Percentiles rank a stretch among this genome's conserved stretches.
These are phyloP conservation scores for Tiliacea citrago DNA, from an alignment of 2,888 invertebrate species.

Conservation along the genomic window DNA sequence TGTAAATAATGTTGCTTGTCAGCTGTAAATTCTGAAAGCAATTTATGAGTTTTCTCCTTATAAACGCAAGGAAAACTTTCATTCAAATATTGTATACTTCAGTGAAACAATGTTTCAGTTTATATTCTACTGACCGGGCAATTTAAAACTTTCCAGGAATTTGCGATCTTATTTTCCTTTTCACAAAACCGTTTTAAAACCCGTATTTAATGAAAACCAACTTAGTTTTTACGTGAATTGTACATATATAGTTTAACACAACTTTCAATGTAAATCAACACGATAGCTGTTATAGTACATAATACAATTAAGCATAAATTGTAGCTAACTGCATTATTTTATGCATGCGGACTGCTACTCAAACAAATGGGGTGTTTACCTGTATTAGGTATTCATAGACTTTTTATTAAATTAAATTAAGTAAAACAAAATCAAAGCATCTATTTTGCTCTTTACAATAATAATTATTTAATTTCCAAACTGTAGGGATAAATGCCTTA, in stretches of 20 bases:
- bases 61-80: slow-evolving; percentile 21
- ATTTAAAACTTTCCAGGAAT: slow-evolving; percentile 15
- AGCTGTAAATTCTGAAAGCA: slow-evolving; percentile 40
- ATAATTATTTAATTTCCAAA: not conserved
- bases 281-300: not conserved
- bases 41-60: slow-evolving; percentile 35
- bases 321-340: not conserved
- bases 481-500: not conserved
- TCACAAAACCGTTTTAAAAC: not conserved
- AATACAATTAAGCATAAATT: not conserved
- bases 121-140: not conserved
- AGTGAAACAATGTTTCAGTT: not conserved
- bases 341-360: not conserved
- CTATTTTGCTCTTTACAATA: not conserved
- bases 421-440: not conserved
- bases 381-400: not conserved
- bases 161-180: not conserved
- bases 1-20: slow-evolving; percentile 37
- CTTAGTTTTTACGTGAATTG: not conserved
- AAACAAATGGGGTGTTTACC: not conserved
- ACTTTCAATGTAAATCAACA: not conserved
- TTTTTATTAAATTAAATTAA: not conserved
- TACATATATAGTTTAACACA: not conserved
- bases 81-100: slow-evolving; percentile 15
- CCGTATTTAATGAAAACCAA: not conserved